Percentiles rank a stretch among this genome's conserved stretches.
Evolutionary conservation across 2,888 invertebrate genomes (phyloP).

Genomic region (Pinctada fucata): DNA sequence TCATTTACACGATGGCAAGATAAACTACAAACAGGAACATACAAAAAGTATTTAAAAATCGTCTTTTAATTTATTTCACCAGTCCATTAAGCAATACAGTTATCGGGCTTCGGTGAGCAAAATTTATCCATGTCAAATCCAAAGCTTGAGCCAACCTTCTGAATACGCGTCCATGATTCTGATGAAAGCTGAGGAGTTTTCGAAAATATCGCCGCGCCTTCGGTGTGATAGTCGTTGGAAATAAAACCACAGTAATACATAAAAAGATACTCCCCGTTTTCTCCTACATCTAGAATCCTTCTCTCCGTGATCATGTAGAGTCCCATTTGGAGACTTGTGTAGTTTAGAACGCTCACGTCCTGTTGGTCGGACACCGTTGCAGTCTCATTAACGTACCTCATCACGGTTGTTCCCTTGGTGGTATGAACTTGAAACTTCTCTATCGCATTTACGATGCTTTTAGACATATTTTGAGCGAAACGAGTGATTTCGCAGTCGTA

Average conservation of each 20-base stretch:
- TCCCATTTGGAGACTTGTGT: constrained; percentile 48
- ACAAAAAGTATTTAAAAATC: too few species aligned
- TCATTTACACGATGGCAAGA: too few species aligned
- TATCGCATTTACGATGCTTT: constrained; percentile 32
- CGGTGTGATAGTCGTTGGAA: constrained; percentile 46
- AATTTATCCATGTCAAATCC: constrained; percentile 25
- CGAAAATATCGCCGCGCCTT: constrained; percentile 54
- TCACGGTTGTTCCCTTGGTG: constrained; percentile 44
- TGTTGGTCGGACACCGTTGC: constrained; percentile 35
- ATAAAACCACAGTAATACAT: constrained; percentile 54
- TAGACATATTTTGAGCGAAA: constrained; percentile 5
- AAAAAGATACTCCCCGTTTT: constrained; percentile 41
- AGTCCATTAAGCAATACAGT: too few species aligned
- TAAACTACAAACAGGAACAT: too few species aligned
- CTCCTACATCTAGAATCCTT: constrained; percentile 39
- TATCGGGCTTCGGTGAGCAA: constrained; percentile 24
- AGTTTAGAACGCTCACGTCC: constrained; percentile 44
- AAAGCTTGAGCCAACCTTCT: neutral
- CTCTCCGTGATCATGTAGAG: constrained; percentile 27
- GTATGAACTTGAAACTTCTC: constrained; percentile 49
- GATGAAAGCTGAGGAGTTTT: constrained; percentile 34
- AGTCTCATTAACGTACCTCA: constrained; percentile 42
- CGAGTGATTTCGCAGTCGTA: constrained; percentile 51
- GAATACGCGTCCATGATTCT: constrained; percentile 7
- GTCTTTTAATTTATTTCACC: too few species aligned